Base-by-base conservation (phyloP, 2,113 vertebrate species). In the Oceanites oceanicus region DNA sequence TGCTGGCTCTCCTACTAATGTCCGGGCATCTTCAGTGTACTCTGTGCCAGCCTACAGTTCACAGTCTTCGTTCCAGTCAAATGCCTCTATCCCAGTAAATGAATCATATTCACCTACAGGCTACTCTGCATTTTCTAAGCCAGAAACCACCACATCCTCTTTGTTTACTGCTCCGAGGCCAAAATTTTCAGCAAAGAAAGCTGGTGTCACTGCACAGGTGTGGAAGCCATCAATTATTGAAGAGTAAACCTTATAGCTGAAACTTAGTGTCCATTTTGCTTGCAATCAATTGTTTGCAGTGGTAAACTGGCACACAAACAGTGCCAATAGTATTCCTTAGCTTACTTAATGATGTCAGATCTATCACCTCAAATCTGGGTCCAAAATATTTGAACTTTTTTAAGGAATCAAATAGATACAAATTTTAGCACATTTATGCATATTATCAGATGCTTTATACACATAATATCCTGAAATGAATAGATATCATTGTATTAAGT, bases 171-270 rank as follows among this genome's bases (percentile, higher is more conserved):
- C 99, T 84, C 99, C 99, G 3, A 99, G 98, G 98, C 99, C 99
- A 81, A 99, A 98, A 95, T 99, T 99, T 97, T 99, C 98, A 50
- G 99, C 99, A 92, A 99, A 99, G 98, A 99, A 99, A 97, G 98
- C 98, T 73, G 98, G 98, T 66, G 98, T 98, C 95, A 97, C 97
- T 71, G 99, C 98, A 90, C 99, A 99, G 98, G 99, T 99, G 98
- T 99, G 99, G 99, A 99, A 99, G 97, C 99, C 99, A 50, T 96
- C 98, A 15, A 75, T 96, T 61, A 98, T 95, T 78, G 98, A 98
- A 93, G 98, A 99, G 98, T 99, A 99, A 98, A 80, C 95, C 86
- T 63, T 40, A 73, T 61, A 90, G 97, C 94, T 84, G 86, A 95
- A 97, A 97, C 94, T 79, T 92, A 95, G 96, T 96, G 96, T 96